Evolutionary conservation across 2,888 invertebrate genomes (phyloP), one percentile per base, ranked within the genome.

Genomic region (Zele albiditarsus): DNA sequence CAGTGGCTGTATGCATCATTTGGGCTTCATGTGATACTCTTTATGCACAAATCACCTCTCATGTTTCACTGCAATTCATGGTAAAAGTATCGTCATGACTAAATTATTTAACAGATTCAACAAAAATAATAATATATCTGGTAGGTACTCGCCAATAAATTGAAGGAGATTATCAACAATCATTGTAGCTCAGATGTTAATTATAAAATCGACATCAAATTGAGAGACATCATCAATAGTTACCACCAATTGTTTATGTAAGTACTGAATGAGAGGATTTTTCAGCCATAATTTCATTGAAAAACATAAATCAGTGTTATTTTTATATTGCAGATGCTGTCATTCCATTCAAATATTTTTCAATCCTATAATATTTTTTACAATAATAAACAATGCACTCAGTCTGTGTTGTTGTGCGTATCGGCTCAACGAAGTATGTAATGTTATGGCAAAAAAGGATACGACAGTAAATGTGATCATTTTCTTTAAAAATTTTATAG

Each of bases 41-140:
- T n/a, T 79, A 78, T 71, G 79, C 79, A 28, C 79, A 79, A 65
- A 73, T 78, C 6, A 75, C 79, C 0, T 76, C 78, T 2, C 79
- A 79, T 14, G 68, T 71, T 23, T 75, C 77, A 3, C 75, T 79
- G n/a, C 77, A 79, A 72, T 79, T 77, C 68, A 71, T 77, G 42
- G 79, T 79, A 76, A 69, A 49, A 38, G 66, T 60, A 65, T 8
- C 25, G 31, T 25, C 28, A 27, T 1, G 67, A 71, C 10, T 6
- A 33, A 42, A 5, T 46, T 46, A 4, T 16, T 46, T 0, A 46
- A n/a, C 16, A 46, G 4, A 2, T 1, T 16, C 4, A 2, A 14
- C 5, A n/a, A 46, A 42, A n/a, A n/a, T 46, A 14, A n/a, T 5
- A 46, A n/a, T 46, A 46, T 46, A 46, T 46, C n/a, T 46, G n/a